A percentile compares a stretch with the other conserved stretches of the same genome.
phyloP scores from a whole-genome alignment of 2,797 vertebrate species.

The Anguilla marmorata region DNA sequence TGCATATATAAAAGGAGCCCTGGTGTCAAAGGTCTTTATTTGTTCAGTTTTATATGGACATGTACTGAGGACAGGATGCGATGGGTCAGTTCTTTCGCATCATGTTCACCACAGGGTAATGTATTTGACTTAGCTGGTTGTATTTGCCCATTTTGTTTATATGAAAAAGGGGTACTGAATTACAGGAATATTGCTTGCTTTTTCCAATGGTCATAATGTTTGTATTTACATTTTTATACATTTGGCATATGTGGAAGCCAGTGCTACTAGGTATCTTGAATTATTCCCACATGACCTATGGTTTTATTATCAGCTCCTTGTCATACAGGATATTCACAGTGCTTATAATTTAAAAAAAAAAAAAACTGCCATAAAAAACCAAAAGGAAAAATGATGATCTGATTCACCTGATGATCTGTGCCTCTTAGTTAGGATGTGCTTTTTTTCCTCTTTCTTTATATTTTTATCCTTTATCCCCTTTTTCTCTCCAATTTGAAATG shows the following conservation, averaged over 20 bases:
- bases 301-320: neutral
- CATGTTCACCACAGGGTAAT: neutral
- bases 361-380: neutral
- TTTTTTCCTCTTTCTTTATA: neutral
- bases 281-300: neutral
- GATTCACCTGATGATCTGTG: neutral
- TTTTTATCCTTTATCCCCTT: too few relatives aligned
- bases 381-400: too few relatives aligned
- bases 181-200: neutral
- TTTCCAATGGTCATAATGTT: neutral
- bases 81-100: neutral
- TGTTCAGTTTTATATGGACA: neutral
- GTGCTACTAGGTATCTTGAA: neutral
- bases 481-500: too few relatives aligned
- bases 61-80: neutral
- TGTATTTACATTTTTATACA: neutral
- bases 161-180: slow-evolving; percentile 41
- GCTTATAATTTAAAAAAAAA: neutral
- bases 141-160: slow-evolving; percentile 39
- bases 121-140: slow-evolving; percentile 17
- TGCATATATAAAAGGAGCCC: neutral
- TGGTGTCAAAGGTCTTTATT: neutral
- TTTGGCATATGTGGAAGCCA: neutral
- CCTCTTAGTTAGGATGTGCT: neutral
- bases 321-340: neutral